A percentile compares a stretch with the other conserved stretches of the same genome.
phyloP scores from a whole-genome alignment of 2,888 invertebrate species.

The Teleogryllus oceanicus region DNA sequence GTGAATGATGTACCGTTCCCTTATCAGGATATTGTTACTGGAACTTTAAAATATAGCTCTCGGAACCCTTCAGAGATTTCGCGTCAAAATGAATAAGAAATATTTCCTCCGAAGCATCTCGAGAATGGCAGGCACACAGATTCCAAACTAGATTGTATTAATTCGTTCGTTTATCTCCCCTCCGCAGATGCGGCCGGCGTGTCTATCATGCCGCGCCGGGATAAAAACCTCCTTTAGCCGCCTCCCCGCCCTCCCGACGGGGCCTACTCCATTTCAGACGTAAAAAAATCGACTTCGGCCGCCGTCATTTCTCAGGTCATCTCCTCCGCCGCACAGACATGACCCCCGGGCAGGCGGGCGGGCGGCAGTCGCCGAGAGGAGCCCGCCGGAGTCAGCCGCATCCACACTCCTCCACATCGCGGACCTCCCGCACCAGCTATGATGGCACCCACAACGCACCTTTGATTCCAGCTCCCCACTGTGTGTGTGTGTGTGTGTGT shows the following conservation, averaged over 20 bases:
- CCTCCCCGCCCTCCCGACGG: not conserved
- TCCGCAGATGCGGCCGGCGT: constrained; percentile 12
- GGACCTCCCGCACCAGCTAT: too few relatives aligned
- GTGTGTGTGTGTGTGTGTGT: too few relatives aligned
- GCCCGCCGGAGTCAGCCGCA: too few relatives aligned
- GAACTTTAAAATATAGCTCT: too few relatives aligned
- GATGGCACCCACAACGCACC: too few relatives aligned
- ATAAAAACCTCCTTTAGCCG: constrained; percentile 18
- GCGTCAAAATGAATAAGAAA: not conserved
- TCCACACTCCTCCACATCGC: too few relatives aligned
- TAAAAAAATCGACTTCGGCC: not conserved
- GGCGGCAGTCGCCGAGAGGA: too few relatives aligned
- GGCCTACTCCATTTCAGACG: not conserved
- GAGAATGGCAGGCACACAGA: not conserved
- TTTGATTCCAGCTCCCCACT: too few relatives aligned
- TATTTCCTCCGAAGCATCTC: not conserved
- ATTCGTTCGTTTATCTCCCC: constrained; percentile 18
- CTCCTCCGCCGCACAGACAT: not conserved
- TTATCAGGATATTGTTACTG: too few relatives aligned
- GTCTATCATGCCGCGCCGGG: not conserved
- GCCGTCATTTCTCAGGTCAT: not conserved
- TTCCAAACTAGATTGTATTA: constrained; percentile 2
- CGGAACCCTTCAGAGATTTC: not conserved
- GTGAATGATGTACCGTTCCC: too few relatives aligned
- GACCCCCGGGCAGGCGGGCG: too few relatives aligned